These are phyloP conservation scores for Parnassius orleans DNA, from an alignment of 2,888 invertebrate genomes.

Conservation along the genomic window DNA sequence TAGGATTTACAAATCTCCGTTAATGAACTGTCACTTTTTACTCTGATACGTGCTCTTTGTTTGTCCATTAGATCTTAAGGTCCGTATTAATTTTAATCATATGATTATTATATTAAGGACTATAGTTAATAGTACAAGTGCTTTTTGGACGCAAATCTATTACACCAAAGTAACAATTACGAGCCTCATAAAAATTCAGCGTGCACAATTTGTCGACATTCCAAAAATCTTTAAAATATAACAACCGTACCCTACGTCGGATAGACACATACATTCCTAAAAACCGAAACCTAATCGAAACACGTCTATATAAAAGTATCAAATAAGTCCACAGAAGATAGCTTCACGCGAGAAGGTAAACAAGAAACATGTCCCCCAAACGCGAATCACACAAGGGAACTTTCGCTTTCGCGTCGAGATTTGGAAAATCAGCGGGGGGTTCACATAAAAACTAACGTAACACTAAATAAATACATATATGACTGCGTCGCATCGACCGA, in stretches of 20 bases:
- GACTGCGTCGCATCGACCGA: slow-evolving; percentile 31
- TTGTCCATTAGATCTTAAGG: no score
- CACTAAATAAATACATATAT: slow-evolving; percentile 56
- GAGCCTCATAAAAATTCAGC: slow-evolving; percentile 14
- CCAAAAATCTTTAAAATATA: slow-evolving; percentile 10
- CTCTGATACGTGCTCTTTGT: no score
- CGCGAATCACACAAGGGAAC: slow-evolving; percentile 9
- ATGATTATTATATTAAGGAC: no score
- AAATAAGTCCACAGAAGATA: slow-evolving; percentile 21
- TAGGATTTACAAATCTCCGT: no score
- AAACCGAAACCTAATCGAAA: slow-evolving; percentile 5
- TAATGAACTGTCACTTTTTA: no score
- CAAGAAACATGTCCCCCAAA: slow-evolving; percentile 1
- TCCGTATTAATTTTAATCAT: no score
- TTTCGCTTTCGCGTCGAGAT: slow-evolving; percentile 26
- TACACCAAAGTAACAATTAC: not conserved
- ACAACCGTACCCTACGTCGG: slow-evolving; percentile 4
- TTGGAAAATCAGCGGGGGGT: slow-evolving; percentile 37
- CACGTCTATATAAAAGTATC: slow-evolving; percentile 22
- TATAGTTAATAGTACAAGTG: no score
- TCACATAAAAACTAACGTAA: slow-evolving; percentile 44
- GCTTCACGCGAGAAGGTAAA: slow-evolving; percentile 11
- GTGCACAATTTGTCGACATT: not conserved
- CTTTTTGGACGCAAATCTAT: no score
- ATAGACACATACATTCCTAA: slow-evolving; percentile 5